These are phyloP conservation scores for Lonchura striata DNA, from an alignment of 2,113 vertebrate genomes.

Conservation along the genomic window DNA sequence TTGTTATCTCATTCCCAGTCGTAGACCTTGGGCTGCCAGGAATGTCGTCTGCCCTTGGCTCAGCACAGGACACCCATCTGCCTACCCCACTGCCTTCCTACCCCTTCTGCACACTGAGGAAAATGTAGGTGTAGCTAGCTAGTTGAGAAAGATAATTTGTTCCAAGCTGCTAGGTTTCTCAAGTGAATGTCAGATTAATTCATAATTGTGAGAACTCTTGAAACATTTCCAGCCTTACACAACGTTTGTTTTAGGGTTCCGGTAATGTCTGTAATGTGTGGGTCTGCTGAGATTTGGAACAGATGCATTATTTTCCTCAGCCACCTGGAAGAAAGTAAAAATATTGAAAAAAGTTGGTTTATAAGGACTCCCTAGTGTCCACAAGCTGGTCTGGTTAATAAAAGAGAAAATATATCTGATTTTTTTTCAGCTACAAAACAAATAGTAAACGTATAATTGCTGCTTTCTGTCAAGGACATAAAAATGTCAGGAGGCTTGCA, in stretches of 20 bases:
- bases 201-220: conserved; percentile 37
- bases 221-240: conserved; percentile 48
- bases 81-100: background rate
- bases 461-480: conserved; percentile 11
- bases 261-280: background rate
- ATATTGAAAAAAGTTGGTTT: conserved; percentile 34
- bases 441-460: conserved; percentile 3
- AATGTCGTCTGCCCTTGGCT: background rate
- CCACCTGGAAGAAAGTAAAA: conserved; percentile 62
- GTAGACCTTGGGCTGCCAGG: background rate
- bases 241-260: conserved; percentile 21
- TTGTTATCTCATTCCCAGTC: background rate
- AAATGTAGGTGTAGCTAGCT: background rate
- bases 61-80: background rate
- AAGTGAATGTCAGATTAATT: conserved; percentile 29
- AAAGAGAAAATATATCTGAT: conserved; percentile 1
- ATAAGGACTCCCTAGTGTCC: conserved; percentile 31
- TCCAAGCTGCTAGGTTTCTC: background rate
- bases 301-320: conserved; percentile 55
- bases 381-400: conserved; percentile 20
- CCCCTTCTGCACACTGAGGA: background rate
- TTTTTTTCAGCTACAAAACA: conserved; percentile 15
- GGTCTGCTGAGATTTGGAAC: conserved; percentile 53
- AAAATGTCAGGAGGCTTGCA: background rate
- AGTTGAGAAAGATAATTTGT: background rate